Evolutionary conservation across 2,888 invertebrate genomes (phyloP).

Genomic region (Abrostola tripartita): DNA sequence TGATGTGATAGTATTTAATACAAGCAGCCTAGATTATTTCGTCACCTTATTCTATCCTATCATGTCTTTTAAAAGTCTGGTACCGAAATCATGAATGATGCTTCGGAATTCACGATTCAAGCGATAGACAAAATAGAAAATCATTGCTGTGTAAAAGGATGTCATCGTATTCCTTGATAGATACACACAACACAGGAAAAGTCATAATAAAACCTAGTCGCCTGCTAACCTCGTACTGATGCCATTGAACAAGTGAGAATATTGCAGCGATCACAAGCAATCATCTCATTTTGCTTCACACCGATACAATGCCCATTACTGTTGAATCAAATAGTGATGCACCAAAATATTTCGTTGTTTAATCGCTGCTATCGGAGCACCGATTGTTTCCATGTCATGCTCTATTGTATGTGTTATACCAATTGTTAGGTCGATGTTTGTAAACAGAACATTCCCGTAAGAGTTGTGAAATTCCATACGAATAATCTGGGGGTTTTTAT

Average conservation of each 20-base stretch:
- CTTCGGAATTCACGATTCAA: too few species aligned
- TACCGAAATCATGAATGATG: too few species aligned
- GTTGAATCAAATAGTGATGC: neutral
- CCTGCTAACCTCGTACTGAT: neutral
- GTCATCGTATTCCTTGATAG: too few species aligned
- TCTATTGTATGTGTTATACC: constrained; percentile 38
- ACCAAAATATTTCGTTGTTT: constrained; percentile 6
- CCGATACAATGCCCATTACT: neutral
- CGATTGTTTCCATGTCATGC: constrained; percentile 42
- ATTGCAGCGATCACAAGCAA: neutral
- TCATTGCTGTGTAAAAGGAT: too few species aligned
- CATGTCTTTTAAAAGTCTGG: too few species aligned
- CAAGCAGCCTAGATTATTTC: neutral
- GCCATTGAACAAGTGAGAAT: neutral
- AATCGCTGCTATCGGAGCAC: constrained; percentile 10
- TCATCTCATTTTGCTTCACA: neutral
- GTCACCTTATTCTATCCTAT: neutral
- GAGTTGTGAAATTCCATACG: constrained; percentile 31
- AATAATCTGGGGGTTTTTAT: constrained; percentile 31
- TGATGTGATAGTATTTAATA: constrained; percentile 5
- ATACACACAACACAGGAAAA: neutral
- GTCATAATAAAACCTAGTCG: neutral
- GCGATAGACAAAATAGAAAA: too few species aligned
- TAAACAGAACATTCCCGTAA: constrained; percentile 45
- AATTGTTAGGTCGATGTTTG: constrained; percentile 43